phyloP scores from a whole-genome alignment of 64 coral and sea anemone genomes.

The Platygyra sinensis region DNA sequence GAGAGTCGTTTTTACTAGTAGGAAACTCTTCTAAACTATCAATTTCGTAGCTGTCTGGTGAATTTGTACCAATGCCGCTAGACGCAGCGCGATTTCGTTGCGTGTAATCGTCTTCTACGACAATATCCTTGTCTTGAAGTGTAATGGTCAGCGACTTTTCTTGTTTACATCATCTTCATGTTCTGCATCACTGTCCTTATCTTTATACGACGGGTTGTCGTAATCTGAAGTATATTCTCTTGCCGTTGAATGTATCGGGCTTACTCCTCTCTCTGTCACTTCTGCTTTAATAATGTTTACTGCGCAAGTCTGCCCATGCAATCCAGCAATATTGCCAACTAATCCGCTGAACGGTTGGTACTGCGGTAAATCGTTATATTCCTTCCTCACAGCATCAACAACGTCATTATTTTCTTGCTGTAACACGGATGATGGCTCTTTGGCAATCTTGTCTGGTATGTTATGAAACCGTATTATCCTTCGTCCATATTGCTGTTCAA shows the following conservation, averaged over 20 bases:
- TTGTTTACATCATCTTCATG: too few species aligned
- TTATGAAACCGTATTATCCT: constrained; percentile 58
- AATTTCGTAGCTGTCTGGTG: constrained; percentile 14
- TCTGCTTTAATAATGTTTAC: constrained; percentile 49
- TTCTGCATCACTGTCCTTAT: too few species aligned
- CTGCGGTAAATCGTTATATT: constrained; percentile 80
- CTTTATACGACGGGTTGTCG: background rate
- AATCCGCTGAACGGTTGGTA: constrained; percentile 64
- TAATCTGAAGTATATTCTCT: background rate
- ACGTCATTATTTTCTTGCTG: constrained; percentile 95
- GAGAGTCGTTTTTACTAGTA: background rate
- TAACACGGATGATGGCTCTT: constrained; percentile 59
- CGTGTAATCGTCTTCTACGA: background rate
- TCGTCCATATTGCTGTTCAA: constrained; percentile 34
- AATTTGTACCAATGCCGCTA: constrained; percentile 27
- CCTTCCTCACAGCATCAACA: constrained; percentile 82
- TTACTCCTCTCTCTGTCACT: constrained; percentile 58
- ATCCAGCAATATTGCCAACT: constrained; percentile 24
- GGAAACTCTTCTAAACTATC: constrained; percentile 55
- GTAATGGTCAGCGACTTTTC: too few species aligned
- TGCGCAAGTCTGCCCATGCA: constrained; percentile 34
- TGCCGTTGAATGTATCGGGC: constrained; percentile 32
- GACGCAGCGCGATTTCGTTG: background rate
- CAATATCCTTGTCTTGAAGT: background rate
- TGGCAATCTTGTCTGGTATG: constrained; percentile 39